A percentile compares a stretch with the other conserved stretches of the same genome.
Conservation (phyloP, 2,797 vertebrate genomes). For the Miichthys miiuy region DNA sequence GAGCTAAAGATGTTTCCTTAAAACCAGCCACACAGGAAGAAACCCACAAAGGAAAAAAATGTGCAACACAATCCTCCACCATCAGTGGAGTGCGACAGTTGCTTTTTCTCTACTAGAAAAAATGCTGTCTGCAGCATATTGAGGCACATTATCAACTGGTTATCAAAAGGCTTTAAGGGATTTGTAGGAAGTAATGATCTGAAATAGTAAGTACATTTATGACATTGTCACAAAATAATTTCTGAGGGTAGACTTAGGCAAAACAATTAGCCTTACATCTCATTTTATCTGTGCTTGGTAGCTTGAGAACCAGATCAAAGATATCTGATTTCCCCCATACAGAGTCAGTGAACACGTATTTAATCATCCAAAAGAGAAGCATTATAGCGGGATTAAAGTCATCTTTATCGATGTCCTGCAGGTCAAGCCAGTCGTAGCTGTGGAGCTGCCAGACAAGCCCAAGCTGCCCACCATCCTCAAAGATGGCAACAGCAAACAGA, state of each 20-base stretch:
- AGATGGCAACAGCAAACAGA: constrained; percentile 75
- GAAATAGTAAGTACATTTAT: neutral
- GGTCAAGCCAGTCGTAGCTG: constrained; percentile 80
- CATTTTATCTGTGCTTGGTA: constrained; percentile 4
- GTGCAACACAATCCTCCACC: neutral
- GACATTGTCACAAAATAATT: neutral
- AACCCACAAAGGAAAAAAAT: constrained; percentile 32
- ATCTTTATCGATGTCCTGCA: constrained; percentile 67
- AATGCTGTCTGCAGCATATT: neutral
- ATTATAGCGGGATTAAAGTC: constrained; percentile 25
- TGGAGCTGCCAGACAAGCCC: constrained; percentile 81
- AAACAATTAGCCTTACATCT: constrained; percentile 8
- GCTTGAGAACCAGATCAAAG: constrained; percentile 20
- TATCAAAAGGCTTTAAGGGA: neutral
- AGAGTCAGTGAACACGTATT: neutral
- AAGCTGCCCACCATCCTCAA: constrained; percentile 77
- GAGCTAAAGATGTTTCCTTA: neutral
- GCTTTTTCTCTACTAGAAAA: neutral
- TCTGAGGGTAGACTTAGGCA: neutral
- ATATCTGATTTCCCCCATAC: neutral
- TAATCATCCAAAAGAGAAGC: constrained; percentile 22
- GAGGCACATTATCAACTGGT: neutral
- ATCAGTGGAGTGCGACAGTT: neutral
- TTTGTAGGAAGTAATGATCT: neutral
- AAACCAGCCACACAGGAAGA: constrained; percentile 4